Evolutionary conservation across 2,888 invertebrate genomes (phyloP), one percentile per base, ranked within the genome.

Genomic region (Falcaria lacertinaria): DNA sequence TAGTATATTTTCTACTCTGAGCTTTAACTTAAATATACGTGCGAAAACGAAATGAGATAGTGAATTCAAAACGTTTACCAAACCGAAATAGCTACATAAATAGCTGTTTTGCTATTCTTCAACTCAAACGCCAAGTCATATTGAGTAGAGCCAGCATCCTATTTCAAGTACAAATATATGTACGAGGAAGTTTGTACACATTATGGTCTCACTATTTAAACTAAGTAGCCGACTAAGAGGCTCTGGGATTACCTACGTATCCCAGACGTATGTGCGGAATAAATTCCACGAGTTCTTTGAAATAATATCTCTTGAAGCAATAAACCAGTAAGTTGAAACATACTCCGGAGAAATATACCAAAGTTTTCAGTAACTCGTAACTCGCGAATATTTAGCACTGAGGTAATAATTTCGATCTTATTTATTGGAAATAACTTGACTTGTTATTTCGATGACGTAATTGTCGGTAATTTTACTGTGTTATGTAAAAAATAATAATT

Each of bases 301-400:
- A 84, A 88, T 88, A 87, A 87, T 86, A 86, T 86, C 80, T 79
- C 69, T 60, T 66, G 66, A 79, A 79, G 86, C 80, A 79, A 87
- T 88, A 88, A 88, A 87, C 80, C 81, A 77, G 79, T 69, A 86
- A 86, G 80, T 86, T 83, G 74, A 78, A 79, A 81, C 74, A 80
- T 71, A 78, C 79, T 80, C 74, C 64, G 61, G 75, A 75, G 80
- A 76, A 77, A 84, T 77, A 76, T 74, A 80, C 70, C 76, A 73
- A 86, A 87, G 80, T 86, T 87, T 86, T 71, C 75, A 74, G 63
- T 64, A 59, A 71, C 71, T 69, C 71, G 71, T 79, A 78, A 76
- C 69, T 77, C 67, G 57, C 54, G 63, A 60, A 74, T 72, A 69
- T 66, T 74, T 73, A 65, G 62, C 64, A 54, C 52, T 57, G 63